Conservation (phyloP, 2,113 vertebrate species). For the Pygoscelis adeliae region DNA sequence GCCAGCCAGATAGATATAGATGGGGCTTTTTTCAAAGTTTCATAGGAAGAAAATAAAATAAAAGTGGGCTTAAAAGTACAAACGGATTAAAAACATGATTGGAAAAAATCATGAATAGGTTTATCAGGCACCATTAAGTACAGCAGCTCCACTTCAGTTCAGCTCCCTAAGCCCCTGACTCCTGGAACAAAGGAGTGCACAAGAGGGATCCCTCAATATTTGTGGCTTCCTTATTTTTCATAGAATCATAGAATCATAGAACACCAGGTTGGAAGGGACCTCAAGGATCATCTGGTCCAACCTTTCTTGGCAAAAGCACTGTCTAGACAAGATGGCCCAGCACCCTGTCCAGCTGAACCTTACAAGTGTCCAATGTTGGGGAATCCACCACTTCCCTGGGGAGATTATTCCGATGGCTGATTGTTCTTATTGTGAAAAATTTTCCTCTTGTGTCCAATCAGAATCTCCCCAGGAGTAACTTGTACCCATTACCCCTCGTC, state of each 20-base stretch:
- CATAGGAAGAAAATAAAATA: neutral
- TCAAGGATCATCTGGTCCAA: neutral
- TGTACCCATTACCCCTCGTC: too few species aligned
- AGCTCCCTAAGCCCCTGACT: neutral
- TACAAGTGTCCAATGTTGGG: neutral
- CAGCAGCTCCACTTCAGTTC: neutral
- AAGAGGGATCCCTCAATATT: neutral
- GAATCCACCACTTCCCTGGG: neutral
- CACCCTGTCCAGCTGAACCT: neutral
- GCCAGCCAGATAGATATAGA: neutral
- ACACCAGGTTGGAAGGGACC: neutral
- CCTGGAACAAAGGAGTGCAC: neutral
- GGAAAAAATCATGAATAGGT: neutral
- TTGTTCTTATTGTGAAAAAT: neutral
- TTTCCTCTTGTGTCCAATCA: neutral
- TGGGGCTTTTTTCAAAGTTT: neutral
- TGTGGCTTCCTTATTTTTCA: neutral
- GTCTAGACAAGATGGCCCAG: neutral
- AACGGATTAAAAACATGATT: neutral
- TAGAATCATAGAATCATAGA: neutral
- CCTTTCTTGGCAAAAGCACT: neutral
- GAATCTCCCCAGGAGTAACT: neutral
- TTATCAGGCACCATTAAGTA: neutral
- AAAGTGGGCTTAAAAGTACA: neutral
- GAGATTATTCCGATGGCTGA: neutral